Evolutionary conservation across 1,140 invertebrate species (phyloP).

Genomic region (Brachionus sp.): DNA sequence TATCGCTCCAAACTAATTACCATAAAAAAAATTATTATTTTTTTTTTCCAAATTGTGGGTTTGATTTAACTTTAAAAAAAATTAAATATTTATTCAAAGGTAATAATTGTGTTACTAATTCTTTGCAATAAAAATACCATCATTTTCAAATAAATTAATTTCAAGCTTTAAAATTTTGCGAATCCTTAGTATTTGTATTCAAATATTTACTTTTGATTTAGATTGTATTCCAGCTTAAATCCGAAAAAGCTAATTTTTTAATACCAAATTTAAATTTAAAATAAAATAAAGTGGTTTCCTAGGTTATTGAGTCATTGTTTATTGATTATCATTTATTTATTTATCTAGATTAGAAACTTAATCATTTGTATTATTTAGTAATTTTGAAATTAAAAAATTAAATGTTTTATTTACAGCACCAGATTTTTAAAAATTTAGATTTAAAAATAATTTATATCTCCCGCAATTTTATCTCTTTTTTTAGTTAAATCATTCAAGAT

Average conservation of each 20-base stretch:
- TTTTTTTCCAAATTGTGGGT: not conserved
- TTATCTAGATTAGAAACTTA: not conserved
- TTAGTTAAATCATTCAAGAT: not conserved
- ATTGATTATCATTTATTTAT: constrained; percentile 1
- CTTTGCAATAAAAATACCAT: not conserved
- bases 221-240: not conserved
- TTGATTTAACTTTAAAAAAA: not conserved
- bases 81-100: constrained; percentile 5
- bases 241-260: not conserved
- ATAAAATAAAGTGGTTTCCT: not conserved
- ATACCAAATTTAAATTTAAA: not conserved
- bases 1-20: not conserved
- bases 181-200: not conserved
- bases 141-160: not conserved
- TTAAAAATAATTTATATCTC: not conserved
- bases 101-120: not conserved
- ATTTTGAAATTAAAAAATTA: not conserved
- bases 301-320: not conserved
- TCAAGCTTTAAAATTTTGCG: not conserved
- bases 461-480: not conserved
- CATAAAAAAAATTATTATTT: not conserved
- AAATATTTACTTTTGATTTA: not conserved
- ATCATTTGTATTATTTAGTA: not conserved
- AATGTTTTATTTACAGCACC: not conserved
- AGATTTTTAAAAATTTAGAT: not conserved